A percentile compares a stretch with the other conserved stretches of the same genome.
phyloP scores from a whole-genome alignment of 2,797 vertebrate species.

The Cyprinella venusta region DNA sequence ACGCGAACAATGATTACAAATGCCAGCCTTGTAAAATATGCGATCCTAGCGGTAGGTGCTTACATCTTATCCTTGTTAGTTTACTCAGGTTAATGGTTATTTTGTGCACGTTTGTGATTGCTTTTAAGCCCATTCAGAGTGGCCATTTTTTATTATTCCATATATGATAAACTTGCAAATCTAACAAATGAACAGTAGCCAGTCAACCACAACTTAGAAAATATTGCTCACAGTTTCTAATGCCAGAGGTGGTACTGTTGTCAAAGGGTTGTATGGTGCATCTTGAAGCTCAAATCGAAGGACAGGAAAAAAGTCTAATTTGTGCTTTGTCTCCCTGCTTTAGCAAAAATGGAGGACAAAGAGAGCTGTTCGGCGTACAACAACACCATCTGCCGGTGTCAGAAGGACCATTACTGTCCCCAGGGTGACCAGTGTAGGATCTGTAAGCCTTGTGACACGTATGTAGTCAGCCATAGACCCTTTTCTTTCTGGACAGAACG shows the following conservation, averaged over 20 bases:
- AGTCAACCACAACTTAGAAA: not conserved
- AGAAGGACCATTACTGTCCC: conserved; percentile 61
- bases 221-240: too few species aligned
- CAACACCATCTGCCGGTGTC: conserved; percentile 69
- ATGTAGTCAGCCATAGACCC: conserved; percentile 41
- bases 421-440: conserved; percentile 16
- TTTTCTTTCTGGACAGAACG: not conserved
- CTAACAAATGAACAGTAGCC: not conserved
- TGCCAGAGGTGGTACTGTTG: not conserved
- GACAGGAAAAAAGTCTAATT: not conserved
- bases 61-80: not conserved
- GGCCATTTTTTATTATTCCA: not conserved
- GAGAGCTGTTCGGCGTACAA: not conserved
- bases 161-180: not conserved
- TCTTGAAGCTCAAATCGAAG: not conserved
- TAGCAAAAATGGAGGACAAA: conserved; percentile 60
- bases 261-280: not conserved
- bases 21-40: conserved; percentile 69
- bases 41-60: conserved; percentile 53
- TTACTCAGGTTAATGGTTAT: not conserved
- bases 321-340: not conserved
- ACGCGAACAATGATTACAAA: accelerated
- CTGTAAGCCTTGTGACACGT: conserved; percentile 69
- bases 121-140: not conserved
- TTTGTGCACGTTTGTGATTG: not conserved